Base-by-base conservation (phyloP, 2,113 vertebrate species). In the Petrocephalus zakoni region DNA sequence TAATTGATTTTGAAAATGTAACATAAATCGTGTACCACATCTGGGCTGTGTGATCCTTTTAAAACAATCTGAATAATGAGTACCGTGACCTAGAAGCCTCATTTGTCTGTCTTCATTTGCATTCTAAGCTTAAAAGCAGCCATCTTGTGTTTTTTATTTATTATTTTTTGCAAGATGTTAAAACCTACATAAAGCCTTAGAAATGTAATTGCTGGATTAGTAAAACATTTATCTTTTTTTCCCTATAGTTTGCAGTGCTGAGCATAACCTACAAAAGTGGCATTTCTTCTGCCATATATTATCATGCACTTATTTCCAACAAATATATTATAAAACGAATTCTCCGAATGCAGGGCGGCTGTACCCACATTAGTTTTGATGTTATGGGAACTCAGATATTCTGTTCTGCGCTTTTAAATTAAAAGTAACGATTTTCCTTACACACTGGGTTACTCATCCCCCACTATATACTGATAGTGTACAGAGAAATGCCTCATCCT, bases 1-100 rank as follows among this genome's bases (percentile, higher is more conserved):
- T 68, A 68, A 68, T 68, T 68, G 61, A 68, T 68, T 68, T 68
- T 68, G 61, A 68, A 68, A 68, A 68, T 68, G 61, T 68, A 68
- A 29, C 61, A 68, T 68, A 68, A 68, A 68, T 68, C n/a, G 25
- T 68, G n/a, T 68, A 68, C 25, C 13, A 10, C 61, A 29, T 68
- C 61, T 68, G n/a, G 25, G 61, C 4, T 68, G 61, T 68, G 11
- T 68, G 61, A 68, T 68, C 61, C 61, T 68, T 10, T 68, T 13
- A 29, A 68, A 68, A 68, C 61, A 68, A 68, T 68, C 61, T 29
- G n/a, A 68, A 29, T 68, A 29, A 68, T 68, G n/a, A 68, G n/a
- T 5, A 13, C 25, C 10, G 25, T 68, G 61, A 29, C 61, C 61
- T n/a, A 29, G 61, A 68, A 29, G 10, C 61, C 61, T 68, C 61